Base-by-base conservation (phyloP, 2,888 invertebrate species). In the Phytoseiulus persimilis region DNA sequence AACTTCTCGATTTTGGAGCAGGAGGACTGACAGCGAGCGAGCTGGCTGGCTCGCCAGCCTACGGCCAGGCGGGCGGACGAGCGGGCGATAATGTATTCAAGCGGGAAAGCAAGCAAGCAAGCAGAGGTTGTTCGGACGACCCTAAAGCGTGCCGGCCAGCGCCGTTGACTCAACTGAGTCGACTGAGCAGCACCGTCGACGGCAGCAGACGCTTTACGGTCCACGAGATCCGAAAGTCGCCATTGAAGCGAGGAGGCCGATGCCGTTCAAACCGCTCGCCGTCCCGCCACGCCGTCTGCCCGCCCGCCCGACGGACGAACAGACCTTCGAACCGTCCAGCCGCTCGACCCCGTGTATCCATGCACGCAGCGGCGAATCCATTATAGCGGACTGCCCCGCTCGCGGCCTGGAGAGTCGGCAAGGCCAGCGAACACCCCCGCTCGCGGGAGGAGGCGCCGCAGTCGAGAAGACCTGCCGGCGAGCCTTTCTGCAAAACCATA, bases 61-160 rank as follows among this genome's bases (percentile, higher is more conserved):
- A 65, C 65, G 18, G 18, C 65, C 5, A 65, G 65, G 65, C 14
- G 28, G 28, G 18, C 65, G 11, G 65, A 65, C 5, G 65, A 65
- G 65, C 65, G 28, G 18, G 65, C 65, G 65, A 65, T 65, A 65
- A 65, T 65, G 65, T 65, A 65, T 65, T 65, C 65, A 65, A 65
- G 65, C 65, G 65, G 28, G 65, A 65, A 28, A 28, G 23, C 65
- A 65, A 28, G 28, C 23, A 65, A 14, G 65, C 65, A 23, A 28
- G 65, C 65, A 65, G 65, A 65, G 65, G 65, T 65, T 65, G 65
- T 65, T 65, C 65, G 65, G 65, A 65, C 65, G 65, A 65, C 65
- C 65, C 65, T 28, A 23, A 23, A 65, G 65, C 65, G 65, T 65
- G 65, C 28, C 3, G 39, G 65, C 65, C 18, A 23, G 65, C 65